phyloP scores from a whole-genome alignment of 2,888 invertebrate species.

The Drosophila demipolita region DNA sequence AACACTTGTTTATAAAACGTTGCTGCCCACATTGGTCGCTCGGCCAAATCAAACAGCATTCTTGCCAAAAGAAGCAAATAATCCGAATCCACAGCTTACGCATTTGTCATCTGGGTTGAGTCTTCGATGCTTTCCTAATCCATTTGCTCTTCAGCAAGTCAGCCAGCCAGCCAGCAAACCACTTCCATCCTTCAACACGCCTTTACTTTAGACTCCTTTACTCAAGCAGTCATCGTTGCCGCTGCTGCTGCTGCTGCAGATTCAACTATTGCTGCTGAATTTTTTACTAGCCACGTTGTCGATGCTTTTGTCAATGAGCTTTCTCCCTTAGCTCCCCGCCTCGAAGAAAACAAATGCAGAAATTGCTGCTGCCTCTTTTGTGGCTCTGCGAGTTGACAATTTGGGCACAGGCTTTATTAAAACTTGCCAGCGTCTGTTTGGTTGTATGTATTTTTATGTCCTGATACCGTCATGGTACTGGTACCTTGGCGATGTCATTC shows the following conservation, averaged over 20 bases:
- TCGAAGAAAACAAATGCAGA: constrained; percentile 26
- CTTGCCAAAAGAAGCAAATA: constrained; percentile 26
- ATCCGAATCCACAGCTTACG: constrained; percentile 53
- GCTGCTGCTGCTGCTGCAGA: constrained; percentile 11
- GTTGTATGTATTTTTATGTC: not conserved
- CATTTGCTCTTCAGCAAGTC: constrained; percentile 34
- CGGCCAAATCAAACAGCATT: constrained; percentile 8
- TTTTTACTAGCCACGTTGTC: constrained; percentile 19
- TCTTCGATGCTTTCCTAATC: constrained; percentile 48
- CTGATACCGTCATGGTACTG: not conserved
- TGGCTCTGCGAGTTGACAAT: not conserved
- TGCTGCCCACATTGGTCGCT: constrained; percentile 1
- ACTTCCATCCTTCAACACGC: constrained; percentile 37
- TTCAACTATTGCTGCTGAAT: constrained; percentile 19
- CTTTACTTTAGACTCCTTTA: constrained; percentile 27
- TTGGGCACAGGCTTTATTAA: constrained; percentile 5
- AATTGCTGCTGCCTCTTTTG: constrained; percentile 2
- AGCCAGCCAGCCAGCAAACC: constrained; percentile 13
- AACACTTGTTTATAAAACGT: constrained; percentile 71
- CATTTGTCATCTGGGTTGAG: constrained; percentile 61
- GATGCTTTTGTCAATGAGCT: constrained; percentile 44
- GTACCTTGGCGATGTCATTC: not conserved
- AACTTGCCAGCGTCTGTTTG: not conserved
- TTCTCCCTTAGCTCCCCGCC: constrained; percentile 28
- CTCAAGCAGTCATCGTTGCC: constrained; percentile 10